These are phyloP conservation scores for Menura novaehollandiae DNA, from an alignment of 2,113 vertebrate genomes.

Conservation along the genomic window DNA sequence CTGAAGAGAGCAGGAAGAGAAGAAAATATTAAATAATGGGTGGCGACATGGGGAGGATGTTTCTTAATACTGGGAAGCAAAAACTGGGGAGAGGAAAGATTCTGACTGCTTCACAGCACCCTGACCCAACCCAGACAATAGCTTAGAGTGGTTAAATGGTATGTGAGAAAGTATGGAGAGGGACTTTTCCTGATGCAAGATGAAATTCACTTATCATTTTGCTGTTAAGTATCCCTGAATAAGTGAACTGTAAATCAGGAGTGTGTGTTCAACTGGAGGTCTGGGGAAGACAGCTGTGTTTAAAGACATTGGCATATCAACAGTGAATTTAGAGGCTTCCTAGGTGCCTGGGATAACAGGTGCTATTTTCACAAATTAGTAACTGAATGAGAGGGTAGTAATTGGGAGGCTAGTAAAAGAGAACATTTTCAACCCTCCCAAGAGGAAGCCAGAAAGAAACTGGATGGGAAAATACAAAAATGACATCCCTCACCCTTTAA, in stretches of 20 bases:
- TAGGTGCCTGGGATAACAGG: background rate
- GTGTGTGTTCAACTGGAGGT: background rate
- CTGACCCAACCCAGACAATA: background rate
- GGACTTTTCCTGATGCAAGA: background rate
- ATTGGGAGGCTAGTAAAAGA: background rate
- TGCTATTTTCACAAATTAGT: background rate
- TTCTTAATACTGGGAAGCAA: background rate
- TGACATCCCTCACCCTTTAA: background rate
- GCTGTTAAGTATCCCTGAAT: background rate
- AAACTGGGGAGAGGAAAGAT: background rate
- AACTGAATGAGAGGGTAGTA: background rate
- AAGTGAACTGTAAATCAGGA: background rate
- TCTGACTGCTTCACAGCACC: background rate
- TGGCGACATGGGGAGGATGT: accelerated
- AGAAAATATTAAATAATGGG: background rate
- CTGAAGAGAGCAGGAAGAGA: background rate
- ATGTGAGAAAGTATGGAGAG: background rate
- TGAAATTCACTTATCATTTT: background rate
- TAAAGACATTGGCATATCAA: background rate
- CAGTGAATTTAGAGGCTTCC: background rate
- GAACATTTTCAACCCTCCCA: background rate
- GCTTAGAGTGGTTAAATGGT: background rate
- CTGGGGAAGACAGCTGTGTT: background rate
- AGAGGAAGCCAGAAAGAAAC: background rate
- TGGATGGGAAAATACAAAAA: background rate